phyloP scores from a whole-genome alignment of 2,888 invertebrate genomes.

The Ommatoiulus sabulosus region DNA sequence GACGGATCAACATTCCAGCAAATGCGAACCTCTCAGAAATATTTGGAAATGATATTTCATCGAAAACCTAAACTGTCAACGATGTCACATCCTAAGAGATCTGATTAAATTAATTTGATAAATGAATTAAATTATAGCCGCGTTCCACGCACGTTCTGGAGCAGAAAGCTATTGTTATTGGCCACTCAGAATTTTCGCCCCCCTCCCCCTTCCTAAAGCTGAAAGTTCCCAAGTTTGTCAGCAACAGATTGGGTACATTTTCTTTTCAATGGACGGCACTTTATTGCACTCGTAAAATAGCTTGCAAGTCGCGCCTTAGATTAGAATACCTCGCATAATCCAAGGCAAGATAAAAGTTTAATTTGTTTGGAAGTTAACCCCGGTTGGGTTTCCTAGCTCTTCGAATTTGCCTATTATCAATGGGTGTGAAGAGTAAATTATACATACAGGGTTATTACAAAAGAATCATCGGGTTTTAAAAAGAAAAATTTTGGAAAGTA shows the following conservation, averaged over 20 bases:
- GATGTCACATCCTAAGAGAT: constrained; percentile 15
- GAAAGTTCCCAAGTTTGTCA: background rate
- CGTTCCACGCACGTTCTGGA: background rate
- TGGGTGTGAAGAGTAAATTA: no score
- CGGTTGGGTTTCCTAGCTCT: no score
- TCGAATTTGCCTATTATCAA: no score
- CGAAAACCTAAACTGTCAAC: constrained; percentile 15
- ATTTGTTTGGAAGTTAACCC: no score
- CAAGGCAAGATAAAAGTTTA: no score
- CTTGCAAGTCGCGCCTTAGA: no score
- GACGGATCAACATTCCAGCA: constrained; percentile 28
- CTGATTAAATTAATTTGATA: constrained; percentile 34
- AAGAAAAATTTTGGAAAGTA: no score
- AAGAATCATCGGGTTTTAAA: no score
- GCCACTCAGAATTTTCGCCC: background rate
- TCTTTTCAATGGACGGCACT: no score
- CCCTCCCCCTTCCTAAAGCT: background rate
- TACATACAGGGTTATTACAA: no score
- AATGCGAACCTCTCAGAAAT: constrained; percentile 28
- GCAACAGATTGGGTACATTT: background rate
- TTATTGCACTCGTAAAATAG: no score
- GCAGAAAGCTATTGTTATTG: constrained; percentile 3
- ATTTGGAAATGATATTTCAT: constrained; percentile 34
- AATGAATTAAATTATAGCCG: constrained; percentile 34
- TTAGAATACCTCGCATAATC: no score